Evolutionary conservation across 2,888 invertebrate species (phyloP).

Genomic region (Mamestra brassicae): DNA sequence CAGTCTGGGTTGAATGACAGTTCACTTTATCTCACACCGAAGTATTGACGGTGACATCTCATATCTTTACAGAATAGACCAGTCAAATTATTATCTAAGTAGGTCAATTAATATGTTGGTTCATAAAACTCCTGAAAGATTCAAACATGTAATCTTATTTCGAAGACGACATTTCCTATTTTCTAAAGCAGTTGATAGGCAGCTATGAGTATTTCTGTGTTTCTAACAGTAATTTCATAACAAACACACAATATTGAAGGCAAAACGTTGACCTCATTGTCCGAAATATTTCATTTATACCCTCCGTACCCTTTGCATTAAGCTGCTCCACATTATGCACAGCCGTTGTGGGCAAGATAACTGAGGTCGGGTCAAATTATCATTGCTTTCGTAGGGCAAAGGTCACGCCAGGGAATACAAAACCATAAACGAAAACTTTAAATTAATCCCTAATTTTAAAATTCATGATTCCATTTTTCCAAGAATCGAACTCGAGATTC

Average conservation of each 20-base stretch:
- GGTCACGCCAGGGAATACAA: constrained; percentile 17
- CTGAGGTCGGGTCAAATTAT: constrained; percentile 57
- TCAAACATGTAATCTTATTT: not conserved
- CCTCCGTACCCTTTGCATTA: constrained; percentile 52
- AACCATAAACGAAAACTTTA: constrained; percentile 19
- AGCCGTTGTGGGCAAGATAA: constrained; percentile 45
- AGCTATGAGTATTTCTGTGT: not conserved
- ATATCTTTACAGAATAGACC: no score
- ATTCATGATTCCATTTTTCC: constrained; percentile 23
- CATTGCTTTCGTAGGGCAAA: constrained; percentile 36
- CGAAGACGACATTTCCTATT: not conserved
- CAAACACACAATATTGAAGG: constrained; percentile 18
- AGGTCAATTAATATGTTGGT: not conserved
- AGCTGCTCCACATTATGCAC: constrained; percentile 45
- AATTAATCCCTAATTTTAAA: constrained; percentile 41
- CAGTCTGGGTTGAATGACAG: no score
- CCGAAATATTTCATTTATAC: constrained; percentile 52
- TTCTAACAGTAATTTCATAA: constrained; percentile 9
- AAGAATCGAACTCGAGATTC: not conserved
- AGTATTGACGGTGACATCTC: no score
- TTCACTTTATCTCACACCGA: no score
- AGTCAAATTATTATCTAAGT: no score
- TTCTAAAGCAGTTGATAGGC: not conserved
- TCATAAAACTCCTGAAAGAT: not conserved
- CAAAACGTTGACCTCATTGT: constrained; percentile 42